Evolutionary conservation across 2,113 vertebrate species (phyloP).

Genomic region (Megaptera novaeangliae): DNA sequence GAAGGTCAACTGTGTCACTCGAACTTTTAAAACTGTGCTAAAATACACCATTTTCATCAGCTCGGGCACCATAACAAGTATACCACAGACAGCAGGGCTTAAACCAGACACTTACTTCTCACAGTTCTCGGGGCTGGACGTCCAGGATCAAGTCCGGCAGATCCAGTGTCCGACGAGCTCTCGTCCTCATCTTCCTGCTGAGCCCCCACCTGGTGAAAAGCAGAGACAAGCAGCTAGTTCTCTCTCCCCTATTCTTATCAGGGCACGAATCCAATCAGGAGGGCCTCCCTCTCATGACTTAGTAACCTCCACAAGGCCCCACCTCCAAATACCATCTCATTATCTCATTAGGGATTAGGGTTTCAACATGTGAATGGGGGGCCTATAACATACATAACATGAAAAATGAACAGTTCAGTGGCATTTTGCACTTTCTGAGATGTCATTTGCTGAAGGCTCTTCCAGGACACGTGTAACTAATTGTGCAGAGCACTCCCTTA

Average conservation of each 20-base stretch:
- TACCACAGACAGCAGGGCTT: not conserved
- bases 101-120: not conserved
- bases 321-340: not conserved
- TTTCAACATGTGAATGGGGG: not conserved
- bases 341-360: not conserved
- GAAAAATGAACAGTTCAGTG: not conserved
- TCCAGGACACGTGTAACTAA: not conserved
- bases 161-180: not conserved
- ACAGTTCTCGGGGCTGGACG: not conserved
- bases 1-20: not conserved
- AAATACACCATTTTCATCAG: not conserved
- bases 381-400: not conserved
- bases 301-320: not conserved
- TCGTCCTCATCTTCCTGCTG: not conserved
- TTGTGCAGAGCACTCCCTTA: not conserved
- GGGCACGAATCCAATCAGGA: not conserved
- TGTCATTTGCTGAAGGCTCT: not conserved
- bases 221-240: not conserved
- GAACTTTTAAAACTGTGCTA: not conserved
- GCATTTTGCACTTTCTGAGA: not conserved
- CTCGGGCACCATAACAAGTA: not conserved
- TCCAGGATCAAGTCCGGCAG: not conserved
- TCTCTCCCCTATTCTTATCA: not conserved
- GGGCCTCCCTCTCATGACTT: not conserved
- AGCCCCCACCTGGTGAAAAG: not conserved